Evolutionary conservation across 2,113 vertebrate genomes (phyloP), one percentile per base, ranked within the genome.

Genomic region (Rostratula benghalensis): DNA sequence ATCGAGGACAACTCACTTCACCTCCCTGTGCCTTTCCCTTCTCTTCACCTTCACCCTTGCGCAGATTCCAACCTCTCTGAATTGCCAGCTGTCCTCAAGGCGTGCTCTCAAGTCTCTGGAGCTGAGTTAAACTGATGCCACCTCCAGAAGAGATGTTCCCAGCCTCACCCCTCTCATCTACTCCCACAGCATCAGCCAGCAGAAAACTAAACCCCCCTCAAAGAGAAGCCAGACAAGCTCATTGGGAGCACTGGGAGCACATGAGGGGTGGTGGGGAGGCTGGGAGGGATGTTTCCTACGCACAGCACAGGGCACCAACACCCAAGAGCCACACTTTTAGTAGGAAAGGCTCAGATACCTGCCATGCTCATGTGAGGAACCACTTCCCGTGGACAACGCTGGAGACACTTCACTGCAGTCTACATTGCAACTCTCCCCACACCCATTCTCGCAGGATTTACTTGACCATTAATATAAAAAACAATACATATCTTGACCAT

Each of bases 301-400:
- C 37, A 35, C 35, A 59, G 27, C 60, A 64, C 20, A 24, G 56
- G 48, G 46, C 59, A 89, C 57, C 63, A 68, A n/a, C 28, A 45
- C 1, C 3, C 7, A 13, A 31, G 0, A 91, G 54, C 15, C 30
- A 15, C 1, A 8, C 7, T 28, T 35, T 18, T 15, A 7, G 50
- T 4, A 33, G 54, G 70, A 67, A 71, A 82, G n/a, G 65, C 77
- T 90, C 41, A 56, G 23, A 3, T 31, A 31, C 5, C 61, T 75
- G 74, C 82, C 65, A 63, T 35, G 53, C 51, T 89, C 19, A 21
- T 9, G 15, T 11, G 60, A 80, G 57, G 67, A 89, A 41, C 28
- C 18, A 51, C 33, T 65, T 46, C 60, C 18, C n/a, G 37, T 18
- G 41, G 78, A 1, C 5, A 3, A 30, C 17, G 16, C 65, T 57